These are phyloP conservation scores for Dryobotodes eremita DNA, from an alignment of 2,888 invertebrate species.

Conservation along the genomic window DNA sequence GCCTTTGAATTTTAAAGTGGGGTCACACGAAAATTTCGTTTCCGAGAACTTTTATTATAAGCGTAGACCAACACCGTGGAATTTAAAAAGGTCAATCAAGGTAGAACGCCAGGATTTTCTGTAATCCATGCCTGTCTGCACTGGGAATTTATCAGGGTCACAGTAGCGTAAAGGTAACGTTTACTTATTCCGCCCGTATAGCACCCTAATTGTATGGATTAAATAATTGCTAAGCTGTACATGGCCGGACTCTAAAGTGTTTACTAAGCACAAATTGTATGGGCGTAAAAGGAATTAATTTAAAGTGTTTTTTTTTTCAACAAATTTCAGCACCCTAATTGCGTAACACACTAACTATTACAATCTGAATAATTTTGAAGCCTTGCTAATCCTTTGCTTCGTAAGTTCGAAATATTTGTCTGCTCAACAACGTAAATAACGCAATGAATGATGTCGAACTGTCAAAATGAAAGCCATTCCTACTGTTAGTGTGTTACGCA, in stretches of 20 bases:
- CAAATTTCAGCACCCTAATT: neutral
- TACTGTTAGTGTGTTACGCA: too few relatives aligned
- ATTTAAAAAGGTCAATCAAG: conserved; percentile 46
- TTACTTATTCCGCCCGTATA: conserved; percentile 48
- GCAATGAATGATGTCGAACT: too few relatives aligned
- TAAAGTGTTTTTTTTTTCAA: neutral
- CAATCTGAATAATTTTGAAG: too few relatives aligned
- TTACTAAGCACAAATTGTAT: conserved; percentile 19
- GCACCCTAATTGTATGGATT: conserved; percentile 46
- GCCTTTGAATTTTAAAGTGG: conserved; percentile 39
- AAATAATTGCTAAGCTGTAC: conserved; percentile 46
- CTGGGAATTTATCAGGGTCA: conserved; percentile 41
- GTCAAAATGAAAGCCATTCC: too few relatives aligned
- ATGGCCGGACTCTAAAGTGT: conserved; percentile 18
- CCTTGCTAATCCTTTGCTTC: too few relatives aligned
- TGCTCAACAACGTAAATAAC: too few relatives aligned
- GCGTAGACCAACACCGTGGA: neutral
- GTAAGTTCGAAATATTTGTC: too few relatives aligned
- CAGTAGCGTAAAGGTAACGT: conserved; percentile 22
- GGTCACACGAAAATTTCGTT: conserved; percentile 14
- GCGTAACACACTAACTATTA: too few relatives aligned
- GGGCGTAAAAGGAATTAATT: conserved; percentile 12
- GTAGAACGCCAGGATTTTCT: conserved; percentile 25
- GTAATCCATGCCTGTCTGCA: conserved; percentile 51
- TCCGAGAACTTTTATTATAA: conserved; percentile 11